phyloP scores from a whole-genome alignment of 2,113 vertebrate genomes.

The Ageneiosus marmoratus region DNA sequence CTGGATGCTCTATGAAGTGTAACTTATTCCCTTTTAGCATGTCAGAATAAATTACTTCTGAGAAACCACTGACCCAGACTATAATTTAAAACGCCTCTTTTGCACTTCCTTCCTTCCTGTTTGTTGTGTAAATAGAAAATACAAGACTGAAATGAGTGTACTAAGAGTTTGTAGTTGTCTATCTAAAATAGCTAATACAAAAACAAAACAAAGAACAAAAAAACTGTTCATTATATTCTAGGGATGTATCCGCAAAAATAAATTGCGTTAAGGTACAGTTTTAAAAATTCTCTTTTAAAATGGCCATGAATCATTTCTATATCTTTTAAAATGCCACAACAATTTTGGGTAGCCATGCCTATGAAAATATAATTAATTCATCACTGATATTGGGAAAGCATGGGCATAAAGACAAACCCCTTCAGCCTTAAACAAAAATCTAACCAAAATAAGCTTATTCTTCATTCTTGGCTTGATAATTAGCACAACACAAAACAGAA shows the following conservation, averaged over 20 bases:
- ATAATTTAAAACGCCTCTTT: slow-evolving; percentile 61
- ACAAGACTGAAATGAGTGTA: background rate
- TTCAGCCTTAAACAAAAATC: too few species aligned
- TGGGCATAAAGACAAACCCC: too few species aligned
- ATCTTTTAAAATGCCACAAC: too few species aligned
- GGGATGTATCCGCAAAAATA: background rate
- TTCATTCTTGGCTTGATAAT: too few species aligned
- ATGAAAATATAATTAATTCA: too few species aligned
- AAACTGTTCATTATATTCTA: background rate
- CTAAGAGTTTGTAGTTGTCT: background rate
- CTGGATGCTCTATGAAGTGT: slow-evolving; percentile 81
- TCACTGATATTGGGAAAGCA: too few species aligned
- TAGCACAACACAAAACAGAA: too few species aligned
- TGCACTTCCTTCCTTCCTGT: background rate
- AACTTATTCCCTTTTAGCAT: slow-evolving; percentile 89
- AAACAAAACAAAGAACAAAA: background rate
- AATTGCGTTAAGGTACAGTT: background rate
- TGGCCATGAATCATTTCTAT: background rate
- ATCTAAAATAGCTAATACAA: background rate
- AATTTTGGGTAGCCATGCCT: too few species aligned
- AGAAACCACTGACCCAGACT: slow-evolving; percentile 79
- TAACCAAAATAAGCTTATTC: too few species aligned
- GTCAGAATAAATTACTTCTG: slow-evolving; percentile 81
- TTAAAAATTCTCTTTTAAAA: background rate
- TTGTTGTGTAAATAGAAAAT: background rate